Evolutionary conservation across 1,140 invertebrate genomes (phyloP).

Genomic region (Cecropterus lyciades): DNA sequence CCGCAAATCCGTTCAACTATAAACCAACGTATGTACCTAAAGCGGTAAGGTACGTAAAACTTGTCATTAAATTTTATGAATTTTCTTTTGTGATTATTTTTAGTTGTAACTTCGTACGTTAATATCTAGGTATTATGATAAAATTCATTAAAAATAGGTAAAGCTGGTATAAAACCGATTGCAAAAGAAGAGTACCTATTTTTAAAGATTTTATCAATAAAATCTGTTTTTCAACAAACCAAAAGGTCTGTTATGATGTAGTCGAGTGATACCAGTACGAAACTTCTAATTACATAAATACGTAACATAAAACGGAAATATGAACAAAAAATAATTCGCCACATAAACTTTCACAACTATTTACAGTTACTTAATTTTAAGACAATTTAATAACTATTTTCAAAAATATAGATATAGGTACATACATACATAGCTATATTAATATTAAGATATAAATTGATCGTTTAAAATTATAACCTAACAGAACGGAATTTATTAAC

Average conservation of each 20-base stretch:
- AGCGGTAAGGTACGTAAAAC: not conserved
- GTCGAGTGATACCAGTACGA: slow-evolving; percentile 49
- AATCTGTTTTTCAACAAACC: not conserved
- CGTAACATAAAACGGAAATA: slow-evolving; percentile 77
- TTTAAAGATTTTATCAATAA: not conserved
- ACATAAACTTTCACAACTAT: slow-evolving; percentile 83
- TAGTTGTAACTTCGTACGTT: too few species aligned
- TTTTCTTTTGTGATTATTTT: not conserved
- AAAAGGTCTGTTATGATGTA: slow-evolving; percentile 22
- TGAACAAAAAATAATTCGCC: slow-evolving; percentile 80
- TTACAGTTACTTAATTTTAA: slow-evolving; percentile 77
- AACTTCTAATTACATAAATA: slow-evolving; percentile 75
- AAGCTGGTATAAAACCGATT: not conserved
- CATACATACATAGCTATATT: slow-evolving; percentile 79
- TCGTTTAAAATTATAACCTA: slow-evolving; percentile 63
- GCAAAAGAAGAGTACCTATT: too few species aligned
- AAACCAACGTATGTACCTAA: slow-evolving; percentile 12
- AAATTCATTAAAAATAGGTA: not conserved
- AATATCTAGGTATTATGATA: too few species aligned
- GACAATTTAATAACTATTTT: slow-evolving; percentile 77
- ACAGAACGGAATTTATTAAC: slow-evolving; percentile 64
- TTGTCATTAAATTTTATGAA: slow-evolving; percentile 1
- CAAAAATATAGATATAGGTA: slow-evolving; percentile 81
- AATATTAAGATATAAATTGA: slow-evolving; percentile 77
- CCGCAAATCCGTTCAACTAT: slow-evolving; percentile 20